A percentile compares a stretch with the other conserved stretches of the same genome.
phyloP scores from a whole-genome alignment of 2,888 invertebrate genomes.

The Griposia aprilina region DNA sequence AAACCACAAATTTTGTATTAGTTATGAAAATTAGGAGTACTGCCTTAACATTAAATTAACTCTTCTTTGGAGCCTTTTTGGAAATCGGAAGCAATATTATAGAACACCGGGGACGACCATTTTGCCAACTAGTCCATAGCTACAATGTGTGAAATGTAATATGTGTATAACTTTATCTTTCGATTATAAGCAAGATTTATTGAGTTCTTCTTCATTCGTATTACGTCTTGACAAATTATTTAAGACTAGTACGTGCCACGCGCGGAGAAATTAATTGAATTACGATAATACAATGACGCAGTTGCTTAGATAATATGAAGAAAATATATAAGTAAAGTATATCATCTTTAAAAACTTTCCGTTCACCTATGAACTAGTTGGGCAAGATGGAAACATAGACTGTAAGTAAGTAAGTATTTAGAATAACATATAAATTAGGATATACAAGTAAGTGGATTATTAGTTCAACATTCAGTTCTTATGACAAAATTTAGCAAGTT shows the following conservation, averaged over 20 bases:
- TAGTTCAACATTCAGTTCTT: slow-evolving; percentile 43
- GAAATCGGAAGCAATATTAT: slow-evolving; percentile 6
- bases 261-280: background rate
- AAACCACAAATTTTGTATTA: slow-evolving; percentile 8
- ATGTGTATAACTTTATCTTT: background rate
- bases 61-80: background rate
- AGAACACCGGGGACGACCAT: background rate
- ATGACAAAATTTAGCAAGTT: slow-evolving; percentile 44
- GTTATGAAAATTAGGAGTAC: slow-evolving; percentile 4
- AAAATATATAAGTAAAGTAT: background rate
- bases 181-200: background rate
- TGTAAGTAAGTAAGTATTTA: slow-evolving; percentile 20
- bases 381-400: slow-evolving; percentile 14
- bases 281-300: background rate
- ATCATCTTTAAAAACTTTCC: background rate
- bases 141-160: background rate
- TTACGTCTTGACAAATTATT: background rate
- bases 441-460: slow-evolving; percentile 39
- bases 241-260: too few relatives aligned
- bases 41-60: slow-evolving; percentile 15
- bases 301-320: background rate
- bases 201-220: background rate
- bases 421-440: slow-evolving; percentile 20
- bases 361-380: slow-evolving; percentile 20
- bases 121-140: slow-evolving; percentile 25